Evolutionary conservation across 2,113 vertebrate genomes (phyloP), one percentile per base, ranked within the genome.

Genomic region (Mohoua ochrocephala): DNA sequence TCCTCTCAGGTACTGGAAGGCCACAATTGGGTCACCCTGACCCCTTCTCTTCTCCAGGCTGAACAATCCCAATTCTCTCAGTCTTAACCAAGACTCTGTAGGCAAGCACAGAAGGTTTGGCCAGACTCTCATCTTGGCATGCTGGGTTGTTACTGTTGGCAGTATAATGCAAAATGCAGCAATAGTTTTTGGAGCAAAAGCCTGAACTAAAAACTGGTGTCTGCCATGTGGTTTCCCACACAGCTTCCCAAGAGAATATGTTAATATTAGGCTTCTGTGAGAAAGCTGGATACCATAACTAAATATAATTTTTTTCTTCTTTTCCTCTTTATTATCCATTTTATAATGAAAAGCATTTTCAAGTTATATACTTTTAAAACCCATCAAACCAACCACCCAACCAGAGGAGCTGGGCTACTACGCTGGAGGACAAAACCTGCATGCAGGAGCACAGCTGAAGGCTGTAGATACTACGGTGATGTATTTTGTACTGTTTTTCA

Each of bases 371-470:
- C 11, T 82, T 70, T 71, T 56, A 53, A 63, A 92, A 61, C 10
- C 1, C 12, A 70, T 5, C 2, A 7, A 65, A 67, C 5, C 9
- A 47, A 35, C 7, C 56, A 56, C 6, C 1, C 4, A 52, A 9
- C 5, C 15, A 83, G 11, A 70, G 11, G 2, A 5, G 7, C 3
- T 61, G 10, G 6, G 5, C 22, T 59, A 24, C 7, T 41, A 1
- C 20, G 45, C 9, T 19, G 27, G 9, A 91, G 22, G 9, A 37
- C 8, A 41, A n/a, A 31, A 33, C 2, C 22, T 59, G 12, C 44
- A 49, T 14, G 7, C 3, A 30, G 24, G 39, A 68, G 19, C 13
- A 50, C 3, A 84, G 47, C 28, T 79, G 41, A 70, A 75, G 17
- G 9, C 33, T 77, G 18, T 12, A 37, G 7, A 17, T 26, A 64